Evolutionary conservation across 2,113 vertebrate species (phyloP), one percentile per base, ranked within the genome.

Genomic region (Rallus limicola): DNA sequence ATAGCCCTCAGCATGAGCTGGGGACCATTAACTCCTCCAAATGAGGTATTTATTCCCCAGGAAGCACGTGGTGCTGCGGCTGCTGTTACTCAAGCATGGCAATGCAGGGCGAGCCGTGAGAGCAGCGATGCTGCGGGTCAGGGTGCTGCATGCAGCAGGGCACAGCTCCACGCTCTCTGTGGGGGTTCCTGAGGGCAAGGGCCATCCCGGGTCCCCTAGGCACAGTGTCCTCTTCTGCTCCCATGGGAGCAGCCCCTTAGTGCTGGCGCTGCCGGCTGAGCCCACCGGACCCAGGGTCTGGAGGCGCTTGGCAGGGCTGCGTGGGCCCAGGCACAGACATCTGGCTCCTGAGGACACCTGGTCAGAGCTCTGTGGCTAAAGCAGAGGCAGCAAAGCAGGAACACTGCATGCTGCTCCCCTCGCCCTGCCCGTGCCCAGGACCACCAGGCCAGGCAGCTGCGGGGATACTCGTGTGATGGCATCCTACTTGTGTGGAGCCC

Each of bases 91-190:
- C 15, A 11, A 44, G 58, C 33, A 1, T 23, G 58, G 28, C 28
- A 16, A 16, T 5, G 5, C 12, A 1, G 14, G 13, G 69, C 15
- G 4, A 28, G 50, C 1, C 3, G 28, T 4, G 56, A 6, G 50
- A 18, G 40, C 3, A 0, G 55, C 6, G 33, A 13, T 50, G 86
- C 48, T 28, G 48, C 40, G 5, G 19, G 40, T n/a, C 24, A 36
- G 53, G 26, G 79, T 33, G 38, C 58, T 72, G 68, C 14, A 8
- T 0, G 6, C 2, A 7, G 58, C 19, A 58, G 28, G 34, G 34
- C 31, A 24, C 5, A 2, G 19, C 56, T 5, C 13, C 1, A 1
- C 6, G 8, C 48, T 36, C 26, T 1, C 5, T 7, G 69, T 24
- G 44, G 33, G 59, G 13, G 50, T 52, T 36, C 33, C 26, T 21